Base-by-base conservation (phyloP, 2,797 vertebrate genomes). In the Pipistrellus pygmaeus region DNA sequence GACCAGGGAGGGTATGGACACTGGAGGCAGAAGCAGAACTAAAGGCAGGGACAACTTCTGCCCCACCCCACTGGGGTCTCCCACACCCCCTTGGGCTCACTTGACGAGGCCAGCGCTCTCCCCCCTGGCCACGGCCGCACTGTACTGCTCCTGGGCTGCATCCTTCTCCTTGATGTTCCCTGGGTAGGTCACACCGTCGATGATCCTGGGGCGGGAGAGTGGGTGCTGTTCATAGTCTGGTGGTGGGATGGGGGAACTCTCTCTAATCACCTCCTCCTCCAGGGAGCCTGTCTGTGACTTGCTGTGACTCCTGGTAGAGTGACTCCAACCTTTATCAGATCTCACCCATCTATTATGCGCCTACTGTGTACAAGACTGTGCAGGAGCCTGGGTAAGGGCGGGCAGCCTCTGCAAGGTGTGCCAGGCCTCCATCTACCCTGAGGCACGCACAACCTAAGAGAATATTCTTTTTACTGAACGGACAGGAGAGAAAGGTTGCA, bases 91-190 rank as follows among this genome's bases (percentile, higher is more conserved):
- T 9, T 10, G 3, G 25, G 32, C 97, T 0, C 98, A 99, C 99
- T 98, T 99, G 97, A 99, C 91, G 0, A 99, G 96, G 46, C 99
- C 99, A 0, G 99, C 99, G 0, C 98, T 99, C 97, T 99, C 97
- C 20, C 99, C 99, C 0, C n/a, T 97, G 0, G 98, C 98, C 93
- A 99, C 98, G 0, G 99, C 99, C 0, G 88, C 20, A 1, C 92
- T 96, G 92, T 99, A 99, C 94, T 99, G 98, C 8, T 97, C 93
- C 83, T 99, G 96, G 51, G 99, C 99, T 23, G 96, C 94, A 53
- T 98, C 97, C 97, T 99, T 99, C 75, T 98, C 96, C 97, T 99
- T 99, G 83, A 99, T 99, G 80, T 98, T 94, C 6, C 99, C 99
- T 25, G 99, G 98, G 41, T 99, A 99, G 5, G 95, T 96, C 82